phyloP scores from a whole-genome alignment of 2,888 invertebrate species.

The Eueremaeus valkanovi region DNA sequence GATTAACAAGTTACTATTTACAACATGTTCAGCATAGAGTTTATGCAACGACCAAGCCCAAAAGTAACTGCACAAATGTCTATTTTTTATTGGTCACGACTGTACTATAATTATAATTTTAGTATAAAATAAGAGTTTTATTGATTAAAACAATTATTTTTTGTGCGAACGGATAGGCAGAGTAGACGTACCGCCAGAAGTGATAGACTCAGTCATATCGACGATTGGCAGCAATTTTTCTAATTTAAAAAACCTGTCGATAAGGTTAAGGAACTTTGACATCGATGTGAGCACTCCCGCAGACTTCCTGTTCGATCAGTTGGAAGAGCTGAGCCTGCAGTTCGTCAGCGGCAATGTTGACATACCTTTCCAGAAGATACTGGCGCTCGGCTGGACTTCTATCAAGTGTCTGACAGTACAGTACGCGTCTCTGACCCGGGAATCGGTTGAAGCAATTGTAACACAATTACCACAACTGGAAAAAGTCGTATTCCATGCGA shows the following conservation, averaged over 20 bases:
- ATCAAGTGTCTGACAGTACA: constrained; percentile 32
- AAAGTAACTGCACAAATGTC: too few species aligned
- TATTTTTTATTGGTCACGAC: too few species aligned
- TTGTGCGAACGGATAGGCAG: constrained; percentile 27
- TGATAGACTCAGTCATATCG: constrained; percentile 39
- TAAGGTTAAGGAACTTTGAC: constrained; percentile 30
- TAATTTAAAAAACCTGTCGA: not conserved
- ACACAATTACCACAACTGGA: constrained; percentile 36
- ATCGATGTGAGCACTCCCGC: constrained; percentile 38
- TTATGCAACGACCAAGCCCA: too few species aligned
- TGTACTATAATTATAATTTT: too few species aligned
- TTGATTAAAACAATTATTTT: too few species aligned
- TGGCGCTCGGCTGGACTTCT: constrained; percentile 35
- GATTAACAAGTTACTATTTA: too few species aligned
- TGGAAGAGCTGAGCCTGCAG: constrained; percentile 36
- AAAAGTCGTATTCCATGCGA: constrained; percentile 32
- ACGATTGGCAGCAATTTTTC: constrained; percentile 39
- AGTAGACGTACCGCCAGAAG: constrained; percentile 35
- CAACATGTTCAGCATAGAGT: too few species aligned
- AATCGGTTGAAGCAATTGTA: constrained; percentile 34
- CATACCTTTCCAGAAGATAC: constrained; percentile 30
- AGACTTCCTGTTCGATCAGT: constrained; percentile 33
- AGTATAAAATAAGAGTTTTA: too few species aligned
- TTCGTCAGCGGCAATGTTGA: constrained; percentile 37
- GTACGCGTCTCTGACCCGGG: constrained; percentile 33